Evolutionary conservation across 2,113 vertebrate species (phyloP).

Genomic region (Elachura formosa): DNA sequence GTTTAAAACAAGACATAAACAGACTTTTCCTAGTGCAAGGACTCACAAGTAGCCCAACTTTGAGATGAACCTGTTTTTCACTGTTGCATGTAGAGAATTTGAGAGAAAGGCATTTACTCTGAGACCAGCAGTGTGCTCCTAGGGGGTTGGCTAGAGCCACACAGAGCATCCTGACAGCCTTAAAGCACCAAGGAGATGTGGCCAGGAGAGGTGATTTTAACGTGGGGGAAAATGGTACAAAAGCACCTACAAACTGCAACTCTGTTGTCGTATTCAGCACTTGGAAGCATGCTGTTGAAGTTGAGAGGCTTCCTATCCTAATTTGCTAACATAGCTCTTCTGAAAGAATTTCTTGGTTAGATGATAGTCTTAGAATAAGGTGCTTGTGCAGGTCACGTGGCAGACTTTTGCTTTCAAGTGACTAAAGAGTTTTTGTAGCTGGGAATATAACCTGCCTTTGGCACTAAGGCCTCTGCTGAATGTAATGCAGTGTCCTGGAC

Average conservation of each 20-base stretch:
- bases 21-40: neutral
- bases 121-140: neutral
- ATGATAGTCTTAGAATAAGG: neutral
- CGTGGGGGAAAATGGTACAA: neutral
- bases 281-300: neutral
- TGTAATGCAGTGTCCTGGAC: neutral
- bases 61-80: neutral
- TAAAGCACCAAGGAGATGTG: fast-evolving
- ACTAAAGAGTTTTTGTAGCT: neutral
- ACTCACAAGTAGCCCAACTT: neutral
- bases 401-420: neutral
- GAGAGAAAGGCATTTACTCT: neutral
- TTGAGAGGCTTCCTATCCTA: neutral
- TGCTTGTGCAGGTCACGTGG: neutral
- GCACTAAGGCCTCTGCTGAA: neutral
- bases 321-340: neutral
- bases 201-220: neutral
- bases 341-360: neutral
- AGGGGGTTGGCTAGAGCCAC: neutral
- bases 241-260: neutral
- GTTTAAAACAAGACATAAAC: neutral
- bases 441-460: neutral
- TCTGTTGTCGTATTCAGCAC: neutral
- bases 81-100: neutral
- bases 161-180: neutral